Evolutionary conservation across 2,113 vertebrate genomes (phyloP), one percentile per base, ranked within the genome.

Genomic region (Cebus imitator): DNA sequence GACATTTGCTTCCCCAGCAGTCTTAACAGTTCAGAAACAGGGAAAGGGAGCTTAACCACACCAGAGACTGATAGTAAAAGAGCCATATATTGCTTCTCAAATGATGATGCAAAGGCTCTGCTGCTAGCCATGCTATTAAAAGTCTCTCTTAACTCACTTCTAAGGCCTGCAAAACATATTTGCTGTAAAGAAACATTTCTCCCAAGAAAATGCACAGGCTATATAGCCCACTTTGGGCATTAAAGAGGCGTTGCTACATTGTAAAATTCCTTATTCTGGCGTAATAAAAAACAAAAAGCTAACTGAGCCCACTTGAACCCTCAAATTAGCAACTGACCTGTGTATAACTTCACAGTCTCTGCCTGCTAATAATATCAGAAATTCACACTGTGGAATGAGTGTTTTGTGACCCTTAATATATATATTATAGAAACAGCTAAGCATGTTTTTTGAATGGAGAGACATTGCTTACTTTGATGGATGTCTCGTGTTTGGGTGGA

Each of bases 381-480:
- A 91, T 66, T 45, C 50, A 95, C 25, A 11, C 40, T n/a, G n/a
- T 58, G 45, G 79, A 84, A 78, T 95, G 79, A 87, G 35, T 64
- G 12, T 91, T 93, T 88, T 96, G 50, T 96, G 58, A 91, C 20
- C 91, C 61, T 48, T 48, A 79, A 94, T n/a, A 84, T 55, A 61
- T 88, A 32, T 25, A 58, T 66, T 91, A 83, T 79, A 50, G 90
- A 92, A 87, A 93, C 45, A 96, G 45, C 37, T 87, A 55, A 93
- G 40, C 32, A 43, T 45, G 48, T 80, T 57, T 89, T 88, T n/a
- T 88, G 23, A 94, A 75, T 40, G 30, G 43, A 40, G 75, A 97
- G 37, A 76, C 17, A 75, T 75, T 66, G 75, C 45, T 91, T 96
- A 79, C 61, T 87, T 96, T 96, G 84, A 91, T 89, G 75, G 48